Base-by-base conservation (phyloP, 2,113 vertebrate species). In the Cyanoderma ruficeps region DNA sequence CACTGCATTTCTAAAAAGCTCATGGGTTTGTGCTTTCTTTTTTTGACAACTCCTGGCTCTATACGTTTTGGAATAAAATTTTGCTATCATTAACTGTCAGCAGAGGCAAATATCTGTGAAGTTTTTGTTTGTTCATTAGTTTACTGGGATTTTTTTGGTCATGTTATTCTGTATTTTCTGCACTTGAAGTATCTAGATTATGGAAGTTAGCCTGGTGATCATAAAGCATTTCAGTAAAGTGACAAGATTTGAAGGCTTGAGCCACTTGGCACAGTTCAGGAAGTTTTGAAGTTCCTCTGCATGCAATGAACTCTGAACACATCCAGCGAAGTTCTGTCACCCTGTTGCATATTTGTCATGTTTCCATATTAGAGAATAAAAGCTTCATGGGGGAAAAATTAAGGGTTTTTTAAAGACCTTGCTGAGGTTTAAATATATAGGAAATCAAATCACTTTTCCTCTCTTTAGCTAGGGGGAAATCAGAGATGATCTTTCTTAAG, bases 271-370 rank as follows among this genome's bases (percentile, higher is more conserved):
- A 67, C 59, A 71, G 22, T 5, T 90, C 35, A 87, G 57, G 37
- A 56, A 67, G 53, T 91, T 97, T 97, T 97, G 96, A 96, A 96
- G 64, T 87, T 95, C 37, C 27, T 82, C 23, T 89, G 60, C 82
- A 97, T 94, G 42, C 69, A 53, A 4, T 71, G 77, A 80, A 14
- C 39, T 87, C 37, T 77, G 14, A 67, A 64, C 89, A 84, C 88
- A 82, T 96, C 72, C 44, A 95, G 93, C 65, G 72, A 87, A 95
- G 67, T 94, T 89, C 76, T 95, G 20, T 74, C 37, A 77, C 69
- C 44, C n/a, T 57, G 46, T 92, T 96, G 81, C 60, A 35, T 92
- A 76, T 55, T 91, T 25, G 0, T 93, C 70, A 7, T 11, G 27
- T 93, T 97, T 91, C 25, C 47, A 20, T 47, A 57, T 61, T 37